Evolutionary conservation across 2,888 invertebrate species (phyloP).

Genomic region (Prosapia bicincta): DNA sequence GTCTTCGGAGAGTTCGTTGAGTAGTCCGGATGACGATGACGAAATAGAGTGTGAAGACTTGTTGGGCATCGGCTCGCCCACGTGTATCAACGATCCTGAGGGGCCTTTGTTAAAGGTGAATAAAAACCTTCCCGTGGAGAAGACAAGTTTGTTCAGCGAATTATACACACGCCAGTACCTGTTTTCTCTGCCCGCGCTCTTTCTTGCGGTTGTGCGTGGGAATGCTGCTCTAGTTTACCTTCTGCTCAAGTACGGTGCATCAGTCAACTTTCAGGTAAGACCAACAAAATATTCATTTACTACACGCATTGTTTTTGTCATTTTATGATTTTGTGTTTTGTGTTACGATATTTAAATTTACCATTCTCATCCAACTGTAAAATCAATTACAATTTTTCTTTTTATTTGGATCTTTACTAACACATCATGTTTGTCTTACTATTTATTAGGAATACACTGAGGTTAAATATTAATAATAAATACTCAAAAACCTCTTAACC

Average conservation of each 20-base stretch:
- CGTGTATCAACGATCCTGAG: neutral
- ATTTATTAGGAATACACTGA: too few species aligned
- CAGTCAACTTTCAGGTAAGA: conserved; percentile 46
- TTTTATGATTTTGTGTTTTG: too few species aligned
- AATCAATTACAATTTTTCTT: too few species aligned
- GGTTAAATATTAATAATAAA: too few species aligned
- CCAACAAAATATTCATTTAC: too few species aligned
- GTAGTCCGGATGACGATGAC: conserved; percentile 33
- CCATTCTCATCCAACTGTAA: too few species aligned
- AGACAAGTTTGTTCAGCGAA: conserved; percentile 42
- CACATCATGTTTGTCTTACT: too few species aligned
- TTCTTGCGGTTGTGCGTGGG: conserved; percentile 53
- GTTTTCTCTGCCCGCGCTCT: conserved; percentile 55
- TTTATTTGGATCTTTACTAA: too few species aligned
- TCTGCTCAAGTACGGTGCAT: conserved; percentile 54
- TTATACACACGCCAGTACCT: conserved; percentile 52
- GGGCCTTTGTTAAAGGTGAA: conserved; percentile 39
- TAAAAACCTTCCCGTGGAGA: conserved; percentile 41
- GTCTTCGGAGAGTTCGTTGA: conserved; percentile 27
- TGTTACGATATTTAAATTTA: too few species aligned
- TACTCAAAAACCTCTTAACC: too few species aligned
- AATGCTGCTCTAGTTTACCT: conserved; percentile 52
- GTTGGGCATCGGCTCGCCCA: conserved; percentile 18
- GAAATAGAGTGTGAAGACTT: conserved; percentile 31
- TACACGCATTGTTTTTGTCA: too few species aligned